phyloP scores from a whole-genome alignment of 1,140 invertebrate species.

The Chrysomallon squamiferum region DNA sequence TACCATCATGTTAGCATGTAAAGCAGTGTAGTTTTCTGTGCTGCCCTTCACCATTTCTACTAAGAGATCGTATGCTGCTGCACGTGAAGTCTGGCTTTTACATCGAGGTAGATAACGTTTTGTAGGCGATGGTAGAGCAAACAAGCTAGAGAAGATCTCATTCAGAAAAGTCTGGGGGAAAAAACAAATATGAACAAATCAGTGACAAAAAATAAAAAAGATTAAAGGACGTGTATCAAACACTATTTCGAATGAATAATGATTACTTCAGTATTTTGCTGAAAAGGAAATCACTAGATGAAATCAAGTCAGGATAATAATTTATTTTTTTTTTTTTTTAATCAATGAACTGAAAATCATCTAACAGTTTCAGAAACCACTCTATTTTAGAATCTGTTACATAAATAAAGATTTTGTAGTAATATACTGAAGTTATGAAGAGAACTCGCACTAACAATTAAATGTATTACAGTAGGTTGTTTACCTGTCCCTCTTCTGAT shows the following conservation, averaged over 20 bases:
- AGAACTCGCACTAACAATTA: too few species aligned
- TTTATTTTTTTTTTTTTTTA: too few species aligned
- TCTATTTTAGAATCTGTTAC: too few species aligned
- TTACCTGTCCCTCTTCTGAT: constrained; percentile 75
- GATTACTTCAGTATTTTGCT: too few species aligned
- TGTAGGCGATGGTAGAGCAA: constrained; percentile 85
- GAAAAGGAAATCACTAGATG: too few species aligned
- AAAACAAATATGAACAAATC: background rate
- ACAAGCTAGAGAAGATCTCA: constrained; percentile 85
- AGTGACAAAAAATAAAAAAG: too few species aligned
- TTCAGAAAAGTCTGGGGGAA: constrained; percentile 59
- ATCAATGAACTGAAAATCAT: too few species aligned
- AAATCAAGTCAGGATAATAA: too few species aligned
- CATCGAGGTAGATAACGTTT: constrained; percentile 89
- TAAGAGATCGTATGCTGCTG: constrained; percentile 87
- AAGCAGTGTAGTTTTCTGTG: constrained; percentile 83
- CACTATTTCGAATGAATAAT: background rate
- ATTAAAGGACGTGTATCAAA: background rate
- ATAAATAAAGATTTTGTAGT: too few species aligned
- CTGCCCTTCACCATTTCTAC: constrained; percentile 85
- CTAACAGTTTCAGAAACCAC: too few species aligned
- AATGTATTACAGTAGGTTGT: background rate
- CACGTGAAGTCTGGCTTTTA: constrained; percentile 86
- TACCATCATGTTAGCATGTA: constrained; percentile 81
- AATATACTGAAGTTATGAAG: too few species aligned